Evolutionary conservation across 1,140 invertebrate genomes (phyloP).

Genomic region (Drusus annulatus): DNA sequence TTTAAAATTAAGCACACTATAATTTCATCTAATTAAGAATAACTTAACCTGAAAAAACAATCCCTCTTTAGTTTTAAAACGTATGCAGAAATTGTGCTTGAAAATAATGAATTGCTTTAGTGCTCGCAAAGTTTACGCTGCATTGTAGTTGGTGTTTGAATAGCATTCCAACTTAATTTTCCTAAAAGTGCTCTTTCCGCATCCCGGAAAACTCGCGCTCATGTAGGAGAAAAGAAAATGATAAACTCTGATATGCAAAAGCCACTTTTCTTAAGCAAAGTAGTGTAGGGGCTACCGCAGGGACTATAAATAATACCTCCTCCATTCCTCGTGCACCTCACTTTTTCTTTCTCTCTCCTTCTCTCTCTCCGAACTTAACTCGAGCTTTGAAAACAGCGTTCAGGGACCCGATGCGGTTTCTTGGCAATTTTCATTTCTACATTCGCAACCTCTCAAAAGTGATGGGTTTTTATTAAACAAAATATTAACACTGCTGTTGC

Average conservation of each 20-base stretch:
- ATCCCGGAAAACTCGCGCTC: slow-evolving; percentile 1
- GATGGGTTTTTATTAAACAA: slow-evolving; percentile 20
- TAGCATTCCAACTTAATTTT: background rate
- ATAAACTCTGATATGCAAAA: slow-evolving; percentile 54
- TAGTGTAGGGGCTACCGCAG: slow-evolving; percentile 31
- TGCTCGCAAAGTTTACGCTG: background rate
- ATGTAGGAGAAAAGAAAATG: slow-evolving; percentile 49
- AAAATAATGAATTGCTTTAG: too few relatives aligned
- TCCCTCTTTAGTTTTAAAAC: background rate
- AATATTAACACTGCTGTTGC: background rate
- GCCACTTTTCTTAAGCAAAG: slow-evolving; percentile 45
- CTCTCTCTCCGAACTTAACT: slow-evolving; percentile 35
- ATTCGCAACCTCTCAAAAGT: slow-evolving; percentile 28
- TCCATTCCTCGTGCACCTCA: slow-evolving; percentile 21
- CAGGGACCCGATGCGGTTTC: slow-evolving; percentile 35
- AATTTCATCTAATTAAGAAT: too few relatives aligned
- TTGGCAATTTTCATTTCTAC: slow-evolving; percentile 46
- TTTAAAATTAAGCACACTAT: too few relatives aligned
- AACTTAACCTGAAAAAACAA: too few relatives aligned
- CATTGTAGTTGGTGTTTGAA: slow-evolving; percentile 12
- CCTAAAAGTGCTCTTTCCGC: background rate
- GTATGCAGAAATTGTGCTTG: background rate
- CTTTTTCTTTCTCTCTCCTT: slow-evolving; percentile 19
- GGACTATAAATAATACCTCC: slow-evolving; percentile 49
- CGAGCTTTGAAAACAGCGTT: slow-evolving; percentile 42